Conservation (phyloP, 2,113 vertebrate genomes). For the Vulpes ferrilata region DNA sequence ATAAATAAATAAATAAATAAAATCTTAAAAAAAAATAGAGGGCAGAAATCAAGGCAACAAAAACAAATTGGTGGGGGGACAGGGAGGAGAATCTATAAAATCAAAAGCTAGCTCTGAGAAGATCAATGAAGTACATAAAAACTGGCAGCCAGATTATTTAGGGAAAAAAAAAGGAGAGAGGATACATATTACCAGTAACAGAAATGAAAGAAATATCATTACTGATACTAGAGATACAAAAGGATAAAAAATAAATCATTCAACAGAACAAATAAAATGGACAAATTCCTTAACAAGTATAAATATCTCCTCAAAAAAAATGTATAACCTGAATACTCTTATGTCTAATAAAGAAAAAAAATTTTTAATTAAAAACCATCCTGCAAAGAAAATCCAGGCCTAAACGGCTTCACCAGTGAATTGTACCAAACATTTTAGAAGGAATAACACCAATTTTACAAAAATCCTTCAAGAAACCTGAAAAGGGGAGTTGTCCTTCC, state of each 20-base stretch:
- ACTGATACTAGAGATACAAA: neutral
- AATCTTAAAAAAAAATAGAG: neutral
- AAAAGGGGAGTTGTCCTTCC: neutral
- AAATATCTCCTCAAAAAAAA: neutral
- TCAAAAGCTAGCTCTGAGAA: neutral
- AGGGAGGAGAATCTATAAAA: neutral
- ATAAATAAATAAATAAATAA: no score
- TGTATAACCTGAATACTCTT: neutral
- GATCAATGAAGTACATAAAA: slow-evolving; percentile 8
- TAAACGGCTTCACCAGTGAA: neutral
- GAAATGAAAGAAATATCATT: neutral
- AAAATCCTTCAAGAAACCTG: neutral
- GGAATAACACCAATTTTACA: neutral
- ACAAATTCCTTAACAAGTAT: neutral
- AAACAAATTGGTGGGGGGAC: neutral
- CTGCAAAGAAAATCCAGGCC: neutral
- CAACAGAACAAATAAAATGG: neutral
- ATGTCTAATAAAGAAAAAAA: neutral
- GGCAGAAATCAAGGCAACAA: neutral
- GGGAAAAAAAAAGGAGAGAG: neutral
- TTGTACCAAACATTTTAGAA: neutral
- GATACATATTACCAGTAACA: neutral
- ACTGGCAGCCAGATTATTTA: neutral
- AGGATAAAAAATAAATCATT: neutral
- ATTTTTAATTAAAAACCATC: neutral